phyloP scores from a whole-genome alignment of 2,113 vertebrate genomes.

The Catharus bicknelli region DNA sequence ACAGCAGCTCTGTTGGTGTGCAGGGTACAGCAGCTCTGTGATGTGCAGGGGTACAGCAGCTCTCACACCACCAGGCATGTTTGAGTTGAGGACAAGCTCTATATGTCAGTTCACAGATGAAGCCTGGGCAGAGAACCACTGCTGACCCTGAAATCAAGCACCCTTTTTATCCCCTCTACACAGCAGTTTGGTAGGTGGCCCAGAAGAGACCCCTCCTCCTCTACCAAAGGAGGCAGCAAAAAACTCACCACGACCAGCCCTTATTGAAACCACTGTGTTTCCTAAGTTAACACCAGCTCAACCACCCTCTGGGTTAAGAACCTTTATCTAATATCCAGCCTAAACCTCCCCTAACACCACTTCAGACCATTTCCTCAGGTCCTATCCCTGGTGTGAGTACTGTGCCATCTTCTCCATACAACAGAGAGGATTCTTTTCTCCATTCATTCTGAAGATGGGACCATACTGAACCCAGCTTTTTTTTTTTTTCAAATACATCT shows the following conservation, averaged over 20 bases:
- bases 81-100: neutral
- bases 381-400: neutral
- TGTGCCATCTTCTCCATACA: fast-evolving
- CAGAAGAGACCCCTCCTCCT: neutral
- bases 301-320: neutral
- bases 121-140: neutral
- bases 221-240: neutral
- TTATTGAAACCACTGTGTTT: fast-evolving
- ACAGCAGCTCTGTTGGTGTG: neutral
- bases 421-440: neutral
- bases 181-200: neutral
- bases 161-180: neutral
- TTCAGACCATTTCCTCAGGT: neutral
- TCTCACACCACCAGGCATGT: fast-evolving
- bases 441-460: neutral
- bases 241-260: neutral
- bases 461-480: neutral
- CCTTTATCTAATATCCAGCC: neutral
- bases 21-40: too few species aligned
- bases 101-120: neutral
- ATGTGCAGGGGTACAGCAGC: neutral
- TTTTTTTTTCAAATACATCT: neutral
- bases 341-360: neutral
- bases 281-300: neutral
- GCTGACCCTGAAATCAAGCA: neutral